These are phyloP conservation scores for Aethes cnicana DNA, from an alignment of 2,888 invertebrate genomes.

Conservation along the genomic window DNA sequence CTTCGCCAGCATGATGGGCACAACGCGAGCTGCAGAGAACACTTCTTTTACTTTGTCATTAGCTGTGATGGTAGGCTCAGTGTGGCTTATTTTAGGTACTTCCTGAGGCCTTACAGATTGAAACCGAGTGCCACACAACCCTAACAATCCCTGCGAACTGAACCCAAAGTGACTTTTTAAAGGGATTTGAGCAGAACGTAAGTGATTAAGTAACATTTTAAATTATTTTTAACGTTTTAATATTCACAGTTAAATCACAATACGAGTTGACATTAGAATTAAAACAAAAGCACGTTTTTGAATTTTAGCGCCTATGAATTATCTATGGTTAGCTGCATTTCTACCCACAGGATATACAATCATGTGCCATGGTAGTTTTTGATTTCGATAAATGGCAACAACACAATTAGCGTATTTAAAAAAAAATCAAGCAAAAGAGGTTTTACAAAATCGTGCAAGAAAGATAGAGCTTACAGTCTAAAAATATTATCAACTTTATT, in stretches of 20 bases:
- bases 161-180: constrained; percentile 38
- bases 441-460: too few relatives aligned
- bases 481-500: too few relatives aligned
- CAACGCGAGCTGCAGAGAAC: constrained; percentile 51
- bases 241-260: constrained; percentile 10
- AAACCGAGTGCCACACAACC: constrained; percentile 36
- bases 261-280: constrained; percentile 29
- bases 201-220: constrained; percentile 53
- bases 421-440: too few relatives aligned
- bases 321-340: background rate
- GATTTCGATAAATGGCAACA: constrained; percentile 7
- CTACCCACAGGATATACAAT: too few relatives aligned
- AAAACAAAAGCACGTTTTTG: constrained; percentile 48
- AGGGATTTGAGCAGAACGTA: constrained; percentile 41
- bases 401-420: too few relatives aligned
- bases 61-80: constrained; percentile 22
- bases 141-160: constrained; percentile 41
- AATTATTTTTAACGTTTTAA: constrained; percentile 7
- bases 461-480: too few relatives aligned
- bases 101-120: constrained; percentile 47
- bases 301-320: constrained; percentile 44
- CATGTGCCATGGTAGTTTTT: too few relatives aligned
- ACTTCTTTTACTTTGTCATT: constrained; percentile 46
- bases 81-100: constrained; percentile 30
- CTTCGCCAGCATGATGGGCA: constrained; percentile 61